Evolutionary conservation across 2,888 invertebrate species (phyloP).

Genomic region (Volucella bombylans): DNA sequence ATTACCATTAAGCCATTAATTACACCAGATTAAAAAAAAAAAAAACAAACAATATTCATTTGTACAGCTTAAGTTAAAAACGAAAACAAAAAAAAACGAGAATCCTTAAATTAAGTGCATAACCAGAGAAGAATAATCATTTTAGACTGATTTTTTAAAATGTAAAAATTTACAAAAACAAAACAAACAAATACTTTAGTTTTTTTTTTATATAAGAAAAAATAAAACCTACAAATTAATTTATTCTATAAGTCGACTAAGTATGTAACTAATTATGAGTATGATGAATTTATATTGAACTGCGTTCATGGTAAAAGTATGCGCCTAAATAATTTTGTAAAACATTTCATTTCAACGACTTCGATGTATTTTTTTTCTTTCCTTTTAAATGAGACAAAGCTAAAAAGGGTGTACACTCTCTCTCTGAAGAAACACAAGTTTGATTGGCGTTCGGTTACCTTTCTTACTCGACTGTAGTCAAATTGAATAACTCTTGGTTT

Average conservation of each 20-base stretch:
- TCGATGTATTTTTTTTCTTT: not conserved
- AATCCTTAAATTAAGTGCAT: conserved; percentile 4
- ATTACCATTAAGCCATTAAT: not conserved
- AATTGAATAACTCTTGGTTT: no score
- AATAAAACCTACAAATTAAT: not conserved
- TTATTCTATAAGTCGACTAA: conserved; percentile 9
- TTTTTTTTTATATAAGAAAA: conserved; percentile 41
- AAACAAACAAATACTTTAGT: conserved; percentile 5
- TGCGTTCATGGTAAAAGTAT: conserved; percentile 24
- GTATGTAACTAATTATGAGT: conserved; percentile 6
- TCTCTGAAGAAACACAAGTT: no score
- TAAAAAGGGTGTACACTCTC: no score
- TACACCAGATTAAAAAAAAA: conserved; percentile 7
- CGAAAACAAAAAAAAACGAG: conserved; percentile 26
- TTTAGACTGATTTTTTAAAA: conserved; percentile 72
- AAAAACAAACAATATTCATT: conserved; percentile 9
- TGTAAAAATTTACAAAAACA: conserved; percentile 32
- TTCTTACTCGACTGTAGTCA: no score
- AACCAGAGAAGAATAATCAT: conserved; percentile 34
- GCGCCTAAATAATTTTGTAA: conserved; percentile 6
- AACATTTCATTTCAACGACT: not conserved
- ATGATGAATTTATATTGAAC: conserved; percentile 28
- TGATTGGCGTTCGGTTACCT: no score
- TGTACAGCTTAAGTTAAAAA: conserved; percentile 65
- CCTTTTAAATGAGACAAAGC: not conserved